Evolutionary conservation across 1,140 invertebrate species (phyloP).

Genomic region (Drosophila virilis): DNA sequence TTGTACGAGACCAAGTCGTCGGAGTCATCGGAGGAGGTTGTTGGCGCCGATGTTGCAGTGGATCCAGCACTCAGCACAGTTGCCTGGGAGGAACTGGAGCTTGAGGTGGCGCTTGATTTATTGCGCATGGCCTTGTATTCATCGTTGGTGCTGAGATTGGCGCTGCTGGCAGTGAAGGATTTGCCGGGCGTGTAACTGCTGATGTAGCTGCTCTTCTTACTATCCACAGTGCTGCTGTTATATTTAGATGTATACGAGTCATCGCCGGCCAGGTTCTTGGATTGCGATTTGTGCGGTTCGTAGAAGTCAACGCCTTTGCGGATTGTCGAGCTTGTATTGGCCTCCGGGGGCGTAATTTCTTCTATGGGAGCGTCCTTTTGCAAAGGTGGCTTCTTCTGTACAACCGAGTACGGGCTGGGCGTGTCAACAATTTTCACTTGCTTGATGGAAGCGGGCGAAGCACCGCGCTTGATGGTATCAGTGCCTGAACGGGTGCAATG

Average conservation of each 20-base stretch:
- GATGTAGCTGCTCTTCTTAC: slow-evolving; percentile 62
- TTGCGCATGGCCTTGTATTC: slow-evolving; percentile 79
- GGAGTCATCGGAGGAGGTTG: slow-evolving; percentile 80
- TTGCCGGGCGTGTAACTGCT: slow-evolving; percentile 56
- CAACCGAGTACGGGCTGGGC: slow-evolving; percentile 76
- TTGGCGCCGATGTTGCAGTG: slow-evolving; percentile 76
- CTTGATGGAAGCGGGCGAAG: slow-evolving; percentile 80
- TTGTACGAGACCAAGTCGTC: slow-evolving; percentile 81
- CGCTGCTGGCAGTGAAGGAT: slow-evolving; percentile 9
- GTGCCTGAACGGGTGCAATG: slow-evolving; percentile 61
- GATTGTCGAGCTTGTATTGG: slow-evolving; percentile 17
- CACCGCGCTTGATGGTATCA: slow-evolving; percentile 84
- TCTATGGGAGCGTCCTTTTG: slow-evolving; percentile 69
- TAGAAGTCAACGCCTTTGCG: slow-evolving; percentile 76
- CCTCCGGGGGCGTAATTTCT: slow-evolving; percentile 56
- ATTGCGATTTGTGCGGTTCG: slow-evolving; percentile 73
- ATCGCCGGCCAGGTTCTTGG: slow-evolving; percentile 53
- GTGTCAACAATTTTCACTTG: slow-evolving; percentile 80
- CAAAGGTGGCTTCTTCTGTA: slow-evolving; percentile 69
- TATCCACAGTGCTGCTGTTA: slow-evolving; percentile 47
- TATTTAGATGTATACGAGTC: slow-evolving; percentile 57
- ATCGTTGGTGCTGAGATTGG: slow-evolving; percentile 45
- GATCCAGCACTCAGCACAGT: slow-evolving; percentile 81
- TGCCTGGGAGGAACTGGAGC: slow-evolving; percentile 79
- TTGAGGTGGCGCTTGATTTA: slow-evolving; percentile 80